A percentile compares a stretch with the other conserved stretches of the same genome.
Evolutionary conservation across 2,797 vertebrate species (phyloP).

Genomic region (Botia almorhae): DNA sequence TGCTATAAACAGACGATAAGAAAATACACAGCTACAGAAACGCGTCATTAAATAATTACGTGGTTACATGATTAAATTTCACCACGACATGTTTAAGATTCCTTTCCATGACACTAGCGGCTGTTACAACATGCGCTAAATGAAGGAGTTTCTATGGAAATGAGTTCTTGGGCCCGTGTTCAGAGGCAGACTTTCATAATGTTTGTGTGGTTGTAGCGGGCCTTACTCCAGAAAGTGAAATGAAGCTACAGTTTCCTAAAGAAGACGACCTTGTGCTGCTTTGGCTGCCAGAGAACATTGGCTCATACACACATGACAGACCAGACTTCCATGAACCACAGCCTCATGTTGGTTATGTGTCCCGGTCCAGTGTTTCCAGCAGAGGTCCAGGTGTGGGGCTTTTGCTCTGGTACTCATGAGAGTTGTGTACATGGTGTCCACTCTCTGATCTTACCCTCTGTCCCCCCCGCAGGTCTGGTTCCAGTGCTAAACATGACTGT

Average conservation of each 20-base stretch:
- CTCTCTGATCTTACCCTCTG: neutral
- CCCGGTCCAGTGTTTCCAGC: slow-evolving; percentile 67
- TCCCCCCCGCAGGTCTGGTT: slow-evolving; percentile 64
- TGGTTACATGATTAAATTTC: too few species aligned
- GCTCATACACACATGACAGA: slow-evolving; percentile 61
- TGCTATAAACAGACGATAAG: too few species aligned
- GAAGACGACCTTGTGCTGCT: slow-evolving; percentile 85
- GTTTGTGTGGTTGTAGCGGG: slow-evolving; percentile 48
- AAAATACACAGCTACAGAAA: too few species aligned
- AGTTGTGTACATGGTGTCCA: neutral
- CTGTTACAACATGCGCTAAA: neutral
- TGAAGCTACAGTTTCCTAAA: slow-evolving; percentile 80
- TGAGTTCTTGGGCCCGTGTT: neutral
- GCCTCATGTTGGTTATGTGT: slow-evolving; percentile 75
- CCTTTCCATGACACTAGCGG: neutral
- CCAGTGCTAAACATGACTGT: slow-evolving; percentile 73
- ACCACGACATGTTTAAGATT: too few species aligned
- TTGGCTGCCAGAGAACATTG: slow-evolving; percentile 67
- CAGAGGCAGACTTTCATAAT: neutral
- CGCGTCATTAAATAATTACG: too few species aligned
- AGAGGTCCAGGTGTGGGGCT: slow-evolving; percentile 41
- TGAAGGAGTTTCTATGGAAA: neutral
- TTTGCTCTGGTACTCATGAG: neutral
- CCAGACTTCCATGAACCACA: neutral
- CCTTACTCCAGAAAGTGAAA: slow-evolving; percentile 68